Evolutionary conservation across 1,140 invertebrate species (phyloP), one percentile per base, ranked within the genome.

Genomic region (Probaryconus sp.): DNA sequence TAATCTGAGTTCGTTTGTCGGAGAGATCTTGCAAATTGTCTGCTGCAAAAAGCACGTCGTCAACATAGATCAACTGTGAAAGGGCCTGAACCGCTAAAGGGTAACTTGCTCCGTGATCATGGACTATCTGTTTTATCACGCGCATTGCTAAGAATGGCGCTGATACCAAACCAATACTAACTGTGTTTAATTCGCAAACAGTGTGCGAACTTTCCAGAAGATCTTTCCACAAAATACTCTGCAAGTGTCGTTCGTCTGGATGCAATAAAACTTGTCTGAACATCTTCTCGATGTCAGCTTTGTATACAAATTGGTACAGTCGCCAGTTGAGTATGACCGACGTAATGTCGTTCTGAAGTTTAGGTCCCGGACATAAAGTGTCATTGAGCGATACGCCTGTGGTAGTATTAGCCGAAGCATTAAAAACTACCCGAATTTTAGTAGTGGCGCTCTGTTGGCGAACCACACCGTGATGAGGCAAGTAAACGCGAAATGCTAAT

Each of bases 91-190:
- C 31, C 6, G 31, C 31, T 1, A 35, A 13, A 2, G 31, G 31
- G 6, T 2, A 35, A 5, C 14, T 10, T 13, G 7, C 3, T 3
- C 11, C 6, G 5, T 35, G n/a, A 2, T 35, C 31, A 4, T 7
- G 10, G 7, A 35, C 6, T 3, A 35, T 10, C 10, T 35, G 31
- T 10, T 35, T 35, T 2, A 35, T 35, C 2, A 77, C 80, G 14
- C 78, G 75, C 7, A 76, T 81, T 2, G 75, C 81, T 24, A 87
- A 35, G 61, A 77, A 87, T 21, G 81, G 80, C 6, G 83, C 78
- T 17, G 76, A 79, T 24, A 79, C 60, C 5, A 77, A 75, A 3
- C 82, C 81, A 45, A 79, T 81, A 0, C 75, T 80, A 0, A 81
- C 68, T 3, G 78, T 81, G 10, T 67, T 68, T 2, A 86, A 50